Percentiles rank a stretch among this genome's conserved stretches.
phyloP scores from a whole-genome alignment of 1,140 invertebrate species.

The Cotesia glomerata region DNA sequence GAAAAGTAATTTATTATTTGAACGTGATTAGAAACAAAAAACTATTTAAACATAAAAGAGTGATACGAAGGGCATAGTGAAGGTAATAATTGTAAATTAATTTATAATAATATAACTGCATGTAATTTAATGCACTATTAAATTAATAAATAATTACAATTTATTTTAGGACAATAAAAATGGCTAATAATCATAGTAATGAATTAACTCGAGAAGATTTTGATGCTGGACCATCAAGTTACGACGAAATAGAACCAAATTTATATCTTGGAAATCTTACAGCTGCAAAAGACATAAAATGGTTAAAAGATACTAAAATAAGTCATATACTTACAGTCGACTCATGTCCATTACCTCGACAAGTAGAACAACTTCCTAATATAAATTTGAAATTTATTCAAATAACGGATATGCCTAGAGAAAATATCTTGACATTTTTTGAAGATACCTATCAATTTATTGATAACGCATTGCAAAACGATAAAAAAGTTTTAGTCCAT shows the following conservation, averaged over 20 bases:
- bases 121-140: too few relatives aligned
- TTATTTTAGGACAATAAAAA: conserved; percentile 39
- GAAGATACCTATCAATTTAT: conserved; percentile 79
- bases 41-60: too few relatives aligned
- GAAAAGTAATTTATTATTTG: too few relatives aligned
- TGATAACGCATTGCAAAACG: conserved; percentile 62
- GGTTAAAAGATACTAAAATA: conserved; percentile 71
- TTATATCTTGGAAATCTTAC: conserved; percentile 80
- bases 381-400: conserved; percentile 78
- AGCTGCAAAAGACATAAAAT: conserved; percentile 75
- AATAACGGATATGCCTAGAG: conserved; percentile 80
- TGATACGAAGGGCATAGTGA: too few relatives aligned
- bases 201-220: conserved; percentile 64
- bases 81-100: too few relatives aligned
- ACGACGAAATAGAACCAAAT: conserved; percentile 73
- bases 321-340: conserved; percentile 82
- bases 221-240: conserved; percentile 70
- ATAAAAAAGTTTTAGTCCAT: conserved; percentile 76
- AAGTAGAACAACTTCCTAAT: conserved; percentile 71
- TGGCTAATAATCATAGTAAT: conserved; percentile 42
- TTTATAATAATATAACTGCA: too few relatives aligned
- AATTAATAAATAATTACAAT: conserved; percentile 1
- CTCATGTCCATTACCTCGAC: conserved; percentile 78
- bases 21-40: too few relatives aligned
- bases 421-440: conserved; percentile 80